Percentiles rank a stretch among this genome's conserved stretches.
Conservation (phyloP, 35 echinoderm and acorn worm species). For the Amphiura filiformis region DNA sequence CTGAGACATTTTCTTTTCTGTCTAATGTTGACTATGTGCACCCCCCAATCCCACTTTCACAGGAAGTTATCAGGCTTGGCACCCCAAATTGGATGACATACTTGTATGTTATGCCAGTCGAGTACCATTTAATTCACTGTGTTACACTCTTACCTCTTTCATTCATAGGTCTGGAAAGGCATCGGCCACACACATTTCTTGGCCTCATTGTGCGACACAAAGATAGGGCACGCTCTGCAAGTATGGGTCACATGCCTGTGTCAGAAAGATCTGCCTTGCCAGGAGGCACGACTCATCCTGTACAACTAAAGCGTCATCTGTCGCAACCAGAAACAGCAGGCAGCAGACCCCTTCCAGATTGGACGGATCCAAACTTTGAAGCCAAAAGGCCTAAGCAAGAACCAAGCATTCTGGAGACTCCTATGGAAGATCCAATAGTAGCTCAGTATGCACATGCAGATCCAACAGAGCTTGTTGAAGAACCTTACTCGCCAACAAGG, state of each 20-base stretch:
- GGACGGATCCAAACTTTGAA: background rate
- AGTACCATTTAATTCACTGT: too few relatives aligned
- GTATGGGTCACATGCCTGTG: conserved; percentile 3
- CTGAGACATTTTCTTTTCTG: too few relatives aligned
- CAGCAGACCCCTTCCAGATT: background rate
- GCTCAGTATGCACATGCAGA: conserved; percentile 89
- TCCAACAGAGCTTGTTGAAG: conserved; percentile 47
- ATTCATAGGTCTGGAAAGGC: conserved; percentile 71
- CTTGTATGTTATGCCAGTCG: too few relatives aligned
- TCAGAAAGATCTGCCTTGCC: conserved; percentile 15
- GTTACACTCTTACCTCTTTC: too few relatives aligned
- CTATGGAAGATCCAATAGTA: conserved; percentile 77
- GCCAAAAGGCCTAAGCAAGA: background rate
- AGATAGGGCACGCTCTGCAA: conserved; percentile 40
- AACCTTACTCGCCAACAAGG: conserved; percentile 80
- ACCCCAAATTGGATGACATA: too few relatives aligned
- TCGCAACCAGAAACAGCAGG: conserved; percentile 7
- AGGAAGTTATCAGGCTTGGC: too few relatives aligned
- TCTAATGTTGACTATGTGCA: too few relatives aligned
- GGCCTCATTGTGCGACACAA: conserved; percentile 80
- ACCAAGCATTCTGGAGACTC: conserved; percentile 36
- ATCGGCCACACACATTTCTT: conserved; percentile 81
- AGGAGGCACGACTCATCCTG: background rate
- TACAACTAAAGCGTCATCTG: conserved; percentile 17
- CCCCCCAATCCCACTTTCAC: too few relatives aligned